phyloP scores from a whole-genome alignment of 2,888 invertebrate genomes.

The Apodemia mormo region DNA sequence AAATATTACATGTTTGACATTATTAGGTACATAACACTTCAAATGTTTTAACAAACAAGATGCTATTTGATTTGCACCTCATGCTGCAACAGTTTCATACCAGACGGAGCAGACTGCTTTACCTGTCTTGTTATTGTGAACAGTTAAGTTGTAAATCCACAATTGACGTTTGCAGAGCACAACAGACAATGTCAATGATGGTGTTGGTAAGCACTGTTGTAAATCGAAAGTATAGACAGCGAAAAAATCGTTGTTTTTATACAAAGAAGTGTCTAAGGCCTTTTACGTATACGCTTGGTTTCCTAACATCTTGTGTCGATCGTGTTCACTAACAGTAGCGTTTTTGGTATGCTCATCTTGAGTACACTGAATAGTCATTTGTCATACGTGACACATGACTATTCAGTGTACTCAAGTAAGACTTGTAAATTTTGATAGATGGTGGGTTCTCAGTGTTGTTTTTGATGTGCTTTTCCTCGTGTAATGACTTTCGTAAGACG shows the following conservation, averaged over 20 bases:
- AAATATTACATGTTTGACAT: slow-evolving; percentile 1
- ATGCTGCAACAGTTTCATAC: slow-evolving; percentile 34
- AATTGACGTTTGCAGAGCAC: slow-evolving; percentile 39
- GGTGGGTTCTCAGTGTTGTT: slow-evolving; percentile 5
- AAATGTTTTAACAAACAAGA: slow-evolving; percentile 35
- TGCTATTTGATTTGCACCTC: slow-evolving; percentile 43
- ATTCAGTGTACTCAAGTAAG: not conserved
- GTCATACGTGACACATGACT: slow-evolving; percentile 10
- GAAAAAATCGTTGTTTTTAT: not conserved
- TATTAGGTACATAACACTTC: not conserved
- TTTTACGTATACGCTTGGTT: slow-evolving; percentile 1
- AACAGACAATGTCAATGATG: slow-evolving; percentile 33
- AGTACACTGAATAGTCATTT: slow-evolving; percentile 9
- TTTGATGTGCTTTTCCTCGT: not conserved
- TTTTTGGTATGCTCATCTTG: not conserved
- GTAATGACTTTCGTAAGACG: slow-evolving; percentile 13
- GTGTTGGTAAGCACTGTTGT: slow-evolving; percentile 39
- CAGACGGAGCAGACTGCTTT: slow-evolving; percentile 39
- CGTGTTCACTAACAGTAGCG: not conserved
- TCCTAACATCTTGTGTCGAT: not conserved
- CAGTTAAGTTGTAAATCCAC: slow-evolving; percentile 38
- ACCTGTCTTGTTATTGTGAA: slow-evolving; percentile 33
- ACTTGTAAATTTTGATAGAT: slow-evolving; percentile 12
- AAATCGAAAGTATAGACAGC: slow-evolving; percentile 33
- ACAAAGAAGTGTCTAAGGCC: not conserved